These are phyloP conservation scores for Corythaixoides concolor DNA, from an alignment of 2,113 vertebrate genomes.

Conservation along the genomic window DNA sequence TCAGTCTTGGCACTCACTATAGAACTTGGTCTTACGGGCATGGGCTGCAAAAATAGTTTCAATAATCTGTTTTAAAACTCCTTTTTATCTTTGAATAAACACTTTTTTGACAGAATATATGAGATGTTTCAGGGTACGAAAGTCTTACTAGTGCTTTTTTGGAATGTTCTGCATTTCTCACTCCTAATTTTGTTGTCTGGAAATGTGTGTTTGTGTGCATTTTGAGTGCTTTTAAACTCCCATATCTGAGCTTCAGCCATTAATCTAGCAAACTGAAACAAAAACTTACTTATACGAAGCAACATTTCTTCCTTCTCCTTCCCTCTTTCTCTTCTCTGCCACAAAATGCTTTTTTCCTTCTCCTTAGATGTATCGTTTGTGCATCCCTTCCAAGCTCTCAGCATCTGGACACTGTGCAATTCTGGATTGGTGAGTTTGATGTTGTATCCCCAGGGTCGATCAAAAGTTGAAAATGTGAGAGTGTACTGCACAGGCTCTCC, in stretches of 20 bases:
- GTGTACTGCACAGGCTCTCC: background rate
- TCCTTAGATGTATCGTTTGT: background rate
- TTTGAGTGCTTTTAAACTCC: background rate
- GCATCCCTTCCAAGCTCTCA: background rate
- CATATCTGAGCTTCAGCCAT: background rate
- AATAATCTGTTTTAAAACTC: conserved; percentile 20
- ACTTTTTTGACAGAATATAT: background rate
- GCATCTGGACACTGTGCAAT: background rate
- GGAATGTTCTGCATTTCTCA: background rate
- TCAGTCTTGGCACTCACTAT: background rate
- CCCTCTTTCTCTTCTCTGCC: background rate
- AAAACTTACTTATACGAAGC: background rate
- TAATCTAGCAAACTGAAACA: background rate
- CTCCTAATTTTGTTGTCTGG: background rate
- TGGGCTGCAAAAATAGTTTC: conserved; percentile 9
- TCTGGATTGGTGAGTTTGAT: background rate
- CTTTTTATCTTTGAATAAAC: conserved; percentile 10
- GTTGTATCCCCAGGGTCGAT: background rate
- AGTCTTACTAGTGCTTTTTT: background rate
- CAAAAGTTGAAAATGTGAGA: background rate
- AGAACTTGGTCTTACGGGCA: background rate
- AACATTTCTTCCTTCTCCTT: background rate
- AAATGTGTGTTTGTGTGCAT: background rate
- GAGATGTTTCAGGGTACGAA: background rate
- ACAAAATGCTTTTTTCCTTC: background rate